These are phyloP conservation scores for Polylopha cassiicola DNA, from an alignment of 2,888 invertebrate genomes.

Conservation along the genomic window DNA sequence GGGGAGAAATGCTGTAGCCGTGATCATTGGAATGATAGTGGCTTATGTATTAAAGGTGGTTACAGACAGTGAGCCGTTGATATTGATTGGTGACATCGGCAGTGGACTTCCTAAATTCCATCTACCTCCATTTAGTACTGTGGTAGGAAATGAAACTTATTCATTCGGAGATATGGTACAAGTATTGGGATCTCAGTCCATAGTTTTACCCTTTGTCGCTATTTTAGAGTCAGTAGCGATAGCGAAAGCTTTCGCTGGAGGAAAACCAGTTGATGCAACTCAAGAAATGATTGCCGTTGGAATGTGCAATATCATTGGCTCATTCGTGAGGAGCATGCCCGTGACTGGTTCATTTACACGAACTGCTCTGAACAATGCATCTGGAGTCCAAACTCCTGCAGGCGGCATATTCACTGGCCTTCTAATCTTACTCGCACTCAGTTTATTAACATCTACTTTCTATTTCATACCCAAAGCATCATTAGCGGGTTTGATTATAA, in stretches of 20 bases:
- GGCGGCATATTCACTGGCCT: conserved; percentile 87
- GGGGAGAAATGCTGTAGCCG: conserved; percentile 87
- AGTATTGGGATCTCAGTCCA: conserved; percentile 77
- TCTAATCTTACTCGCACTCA: conserved; percentile 86
- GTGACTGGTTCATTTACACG: conserved; percentile 90
- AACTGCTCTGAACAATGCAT: conserved; percentile 92
- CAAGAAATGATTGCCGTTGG: conserved; percentile 95
- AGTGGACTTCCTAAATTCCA: conserved; percentile 83
- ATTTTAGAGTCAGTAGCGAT: conserved; percentile 85
- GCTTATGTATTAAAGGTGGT: conserved; percentile 65
- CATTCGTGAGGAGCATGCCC: conserved; percentile 92
- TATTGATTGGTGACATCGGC: conserved; percentile 81
- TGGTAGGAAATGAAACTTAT: conserved; percentile 76
- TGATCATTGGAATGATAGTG: conserved; percentile 82
- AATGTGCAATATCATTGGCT: conserved; percentile 88
- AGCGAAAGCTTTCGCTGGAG: conserved; percentile 86
- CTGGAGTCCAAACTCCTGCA: conserved; percentile 90
- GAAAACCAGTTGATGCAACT: conserved; percentile 87
- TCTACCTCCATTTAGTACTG: conserved; percentile 81
- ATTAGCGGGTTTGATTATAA: conserved; percentile 91
- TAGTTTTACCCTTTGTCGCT: conserved; percentile 82
- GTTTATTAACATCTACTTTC: conserved; percentile 88
- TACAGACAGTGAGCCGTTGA: conserved; percentile 73
- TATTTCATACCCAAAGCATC: conserved; percentile 91
- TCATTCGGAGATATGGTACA: conserved; percentile 80